These are phyloP conservation scores for Silurus asotus DNA, from an alignment of 2,113 vertebrate species.

Conservation along the genomic window DNA sequence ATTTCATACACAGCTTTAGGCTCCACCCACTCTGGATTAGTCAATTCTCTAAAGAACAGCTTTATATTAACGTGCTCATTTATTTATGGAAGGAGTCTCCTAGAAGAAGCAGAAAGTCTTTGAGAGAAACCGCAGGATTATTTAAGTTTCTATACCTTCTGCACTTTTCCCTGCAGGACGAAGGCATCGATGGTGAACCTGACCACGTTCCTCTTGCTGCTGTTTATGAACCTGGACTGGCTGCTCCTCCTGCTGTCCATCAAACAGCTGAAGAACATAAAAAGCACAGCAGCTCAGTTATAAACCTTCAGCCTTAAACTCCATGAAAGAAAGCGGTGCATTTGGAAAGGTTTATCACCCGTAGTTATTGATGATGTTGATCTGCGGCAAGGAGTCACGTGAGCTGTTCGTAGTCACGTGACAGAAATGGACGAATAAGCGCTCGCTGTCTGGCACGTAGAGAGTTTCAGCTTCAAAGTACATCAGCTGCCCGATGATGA, in stretches of 20 bases:
- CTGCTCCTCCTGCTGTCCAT: slow-evolving; percentile 57
- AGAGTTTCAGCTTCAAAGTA: slow-evolving; percentile 63
- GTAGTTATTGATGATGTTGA: slow-evolving; percentile 65
- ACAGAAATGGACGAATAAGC: slow-evolving; percentile 67
- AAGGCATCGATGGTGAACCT: slow-evolving; percentile 71
- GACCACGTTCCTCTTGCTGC: slow-evolving; percentile 55
- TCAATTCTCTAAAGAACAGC: background rate
- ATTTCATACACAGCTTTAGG: background rate
- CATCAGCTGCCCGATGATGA: slow-evolving; percentile 64
- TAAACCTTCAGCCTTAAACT: background rate
- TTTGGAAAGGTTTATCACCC: slow-evolving; percentile 60
- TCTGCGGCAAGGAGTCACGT: slow-evolving; percentile 51
- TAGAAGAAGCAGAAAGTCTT: too few relatives aligned
- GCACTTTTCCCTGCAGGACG: slow-evolving; percentile 56
- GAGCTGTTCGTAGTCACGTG: slow-evolving; percentile 59
- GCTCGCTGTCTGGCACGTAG: slow-evolving; percentile 41
- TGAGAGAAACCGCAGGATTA: background rate
- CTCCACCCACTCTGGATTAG: background rate
- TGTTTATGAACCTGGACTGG: slow-evolving; percentile 64
- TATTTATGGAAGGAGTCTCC: background rate
- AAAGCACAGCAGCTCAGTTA: background rate
- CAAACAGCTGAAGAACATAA: slow-evolving; percentile 64
- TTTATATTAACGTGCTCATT: background rate
- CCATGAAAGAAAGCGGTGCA: background rate
- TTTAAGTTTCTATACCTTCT: slow-evolving; percentile 50